Base-by-base conservation (phyloP, 2,888 invertebrate species). In the Odontomyia ornata region DNA sequence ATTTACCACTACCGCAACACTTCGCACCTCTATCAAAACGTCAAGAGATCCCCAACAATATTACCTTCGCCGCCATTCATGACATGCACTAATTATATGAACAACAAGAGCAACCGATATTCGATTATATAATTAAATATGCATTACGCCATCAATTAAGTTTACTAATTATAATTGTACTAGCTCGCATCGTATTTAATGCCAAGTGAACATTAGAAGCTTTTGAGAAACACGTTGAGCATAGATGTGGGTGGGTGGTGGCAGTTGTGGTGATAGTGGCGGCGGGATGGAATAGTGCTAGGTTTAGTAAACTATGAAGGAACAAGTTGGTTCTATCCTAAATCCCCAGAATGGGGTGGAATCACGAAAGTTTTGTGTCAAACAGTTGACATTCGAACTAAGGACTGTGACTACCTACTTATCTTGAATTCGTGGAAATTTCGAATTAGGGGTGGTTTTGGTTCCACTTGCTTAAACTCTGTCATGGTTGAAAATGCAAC, bases 91-190 rank as follows among this genome's bases (percentile, higher is more conserved):
- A 81, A 80, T 81, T 81, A 80, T 79, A 80, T 78, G 71, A 79
- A 79, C 80, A 81, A 80, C 80, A 80, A 79, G 80, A 81, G 80
- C 80, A 81, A 80, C 81, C 80, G 79, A 81, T 80, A 81, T 81
- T 81, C 81, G 81, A 81, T 81, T 81, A 81, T 81, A 79, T 79
- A 81, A 81, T 81, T 81, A 81, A 81, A 81, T 81, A 81, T 82
- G 81, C 80, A 82, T 82, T 81, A 82, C 79, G 80, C 80, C 81
- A 80, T 81, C 81, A 82, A 82, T 82, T 82, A 73, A 82, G 79
- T 78, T 80, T 75, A 79, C 79, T 80, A 80, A 80, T 80, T 80
- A 78, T 78, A 79, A 78, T 79, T 77, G 73, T 76, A 75, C 46
- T 57, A 57, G 57, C 57, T 73, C 60, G 43, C 27, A 73, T 73